A percentile compares a stretch with the other conserved stretches of the same genome.
Conservation (phyloP, 2,113 vertebrate genomes). For the Elaphurus davidianus region DNA sequence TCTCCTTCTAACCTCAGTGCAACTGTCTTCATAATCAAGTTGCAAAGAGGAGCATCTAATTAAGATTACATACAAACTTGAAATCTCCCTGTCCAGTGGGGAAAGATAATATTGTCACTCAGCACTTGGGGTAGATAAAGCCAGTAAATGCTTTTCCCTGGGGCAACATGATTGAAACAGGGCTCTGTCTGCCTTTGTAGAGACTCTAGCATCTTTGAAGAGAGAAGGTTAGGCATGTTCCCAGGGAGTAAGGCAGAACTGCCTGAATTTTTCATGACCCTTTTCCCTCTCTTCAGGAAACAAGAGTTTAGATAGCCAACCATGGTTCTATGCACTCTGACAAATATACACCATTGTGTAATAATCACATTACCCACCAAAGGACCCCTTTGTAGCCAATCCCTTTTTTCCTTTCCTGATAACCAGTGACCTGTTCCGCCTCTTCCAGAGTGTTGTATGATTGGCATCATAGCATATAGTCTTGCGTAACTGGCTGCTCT, state of each 20-base stretch:
- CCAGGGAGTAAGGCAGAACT: background rate
- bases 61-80: conserved; percentile 39
- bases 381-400: background rate
- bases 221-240: background rate
- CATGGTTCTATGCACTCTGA: background rate
- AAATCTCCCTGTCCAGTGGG: conserved; percentile 3
- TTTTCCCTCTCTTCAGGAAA: background rate
- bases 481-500: background rate
- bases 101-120: conserved; percentile 21
- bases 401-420: background rate
- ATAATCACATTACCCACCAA: background rate
- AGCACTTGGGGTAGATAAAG: background rate
- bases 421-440: background rate
- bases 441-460: background rate
- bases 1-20: conserved; percentile 9
- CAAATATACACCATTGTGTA: background rate
- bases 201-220: background rate
- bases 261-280: background rate
- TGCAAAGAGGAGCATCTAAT: conserved; percentile 42
- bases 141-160: background rate
- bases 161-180: background rate
- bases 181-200: background rate
- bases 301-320: background rate
- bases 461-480: no score
- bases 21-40: background rate